Conservation (phyloP, 1,140 invertebrate species). For the Hypsibius dujardini region DNA sequence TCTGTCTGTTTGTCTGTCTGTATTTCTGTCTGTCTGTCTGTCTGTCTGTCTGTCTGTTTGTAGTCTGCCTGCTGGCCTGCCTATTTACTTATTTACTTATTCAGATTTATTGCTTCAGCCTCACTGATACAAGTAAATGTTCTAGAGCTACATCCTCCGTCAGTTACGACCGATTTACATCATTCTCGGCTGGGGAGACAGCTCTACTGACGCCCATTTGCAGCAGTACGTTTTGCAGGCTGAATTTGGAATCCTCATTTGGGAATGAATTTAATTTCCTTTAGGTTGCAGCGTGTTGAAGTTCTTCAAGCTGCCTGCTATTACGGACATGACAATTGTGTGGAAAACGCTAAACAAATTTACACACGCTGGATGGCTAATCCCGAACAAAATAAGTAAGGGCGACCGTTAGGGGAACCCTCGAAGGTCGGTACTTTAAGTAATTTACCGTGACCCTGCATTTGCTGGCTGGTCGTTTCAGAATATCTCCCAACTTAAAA, state of each 20-base stretch:
- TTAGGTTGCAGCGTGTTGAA: constrained; percentile 19
- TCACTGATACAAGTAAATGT: background rate
- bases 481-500: constrained; percentile 17
- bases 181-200: constrained; percentile 17
- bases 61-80: too few relatives aligned
- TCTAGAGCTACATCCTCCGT: background rate
- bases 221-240: background rate
- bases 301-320: constrained; percentile 23
- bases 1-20: too few relatives aligned
- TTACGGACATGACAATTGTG: constrained; percentile 22
- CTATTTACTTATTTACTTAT: constrained; percentile 1
- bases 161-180: constrained; percentile 18
- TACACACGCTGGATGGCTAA: constrained; percentile 22
- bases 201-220: constrained; percentile 9
- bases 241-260: constrained; percentile 18
- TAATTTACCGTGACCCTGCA: background rate
- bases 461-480: constrained; percentile 30
- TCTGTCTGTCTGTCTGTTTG: too few relatives aligned
- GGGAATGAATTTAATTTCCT: background rate
- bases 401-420: background rate
- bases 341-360: constrained; percentile 22
- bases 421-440: too few relatives aligned
- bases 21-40: too few relatives aligned
- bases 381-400: constrained; percentile 16
- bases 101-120: background rate